Evolutionary conservation across 2,797 vertebrate genomes (phyloP), one percentile per base, ranked within the genome.

Genomic region (Synanceia verrucosa): DNA sequence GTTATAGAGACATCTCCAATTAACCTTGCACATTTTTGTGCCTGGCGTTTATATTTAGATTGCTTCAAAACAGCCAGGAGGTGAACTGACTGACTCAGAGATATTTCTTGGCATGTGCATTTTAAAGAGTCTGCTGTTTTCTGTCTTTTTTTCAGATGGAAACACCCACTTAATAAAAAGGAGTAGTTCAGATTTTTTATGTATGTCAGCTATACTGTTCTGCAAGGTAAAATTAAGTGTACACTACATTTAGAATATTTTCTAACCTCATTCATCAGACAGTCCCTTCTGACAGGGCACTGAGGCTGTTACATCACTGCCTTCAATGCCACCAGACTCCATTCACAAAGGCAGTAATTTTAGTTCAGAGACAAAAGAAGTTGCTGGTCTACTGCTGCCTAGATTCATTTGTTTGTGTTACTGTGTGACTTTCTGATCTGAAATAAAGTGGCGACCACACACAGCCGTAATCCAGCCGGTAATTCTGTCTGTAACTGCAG

Each of bases 1-100:
- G 56, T 83, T 79, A 65, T 62, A 65, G 46, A 43, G 44, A n/a
- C 28, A 9, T 56, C 74, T 72, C 34, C 23, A 76, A 79, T 87
- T 76, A 83, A 81, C 37, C 41, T 46, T 8, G 59, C 28, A 41
- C 3, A 71, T 28, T 48, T n/a, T 33, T 16, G 21, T 37, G 14
- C 29, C 41, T 39, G 36, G n/a, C 7, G 29, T 57, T 74, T 59
- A 29, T 21, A 64, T 52, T 39, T 10, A 33, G n/a, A 60, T 65
- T 51, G 29, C 28, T 56, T 68, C n/a, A 41, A 12, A 23, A 53
- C 56, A 57, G 51, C 36, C 14, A 11, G 39, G 52, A 66, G 50
- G 57, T 19, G 57, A 46, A 44, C n/a, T 5, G 31, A 13, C 6
- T 33, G 52, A 29, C 55, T 47, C 47, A n/a, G 24, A 59, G 28